phyloP scores from a whole-genome alignment of 2,888 invertebrate species.

The Gerosis bhagava region DNA sequence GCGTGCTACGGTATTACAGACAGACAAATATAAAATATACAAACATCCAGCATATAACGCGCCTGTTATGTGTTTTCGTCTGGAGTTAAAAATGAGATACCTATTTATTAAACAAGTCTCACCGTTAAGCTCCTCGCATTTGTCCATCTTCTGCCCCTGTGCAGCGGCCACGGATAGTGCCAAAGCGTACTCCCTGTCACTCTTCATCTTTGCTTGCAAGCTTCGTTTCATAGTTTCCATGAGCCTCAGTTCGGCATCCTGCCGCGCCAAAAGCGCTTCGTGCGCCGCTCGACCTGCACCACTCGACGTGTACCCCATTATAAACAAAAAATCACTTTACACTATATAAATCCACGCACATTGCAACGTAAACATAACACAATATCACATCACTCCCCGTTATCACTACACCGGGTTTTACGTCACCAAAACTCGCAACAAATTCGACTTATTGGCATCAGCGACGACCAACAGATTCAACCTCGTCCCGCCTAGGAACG shows the following conservation, averaged over 20 bases:
- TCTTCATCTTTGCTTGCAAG: conserved; percentile 93
- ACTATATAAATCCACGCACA: conserved; percentile 61
- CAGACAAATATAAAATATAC: too few species aligned
- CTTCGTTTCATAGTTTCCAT: conserved; percentile 96
- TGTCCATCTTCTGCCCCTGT: conserved; percentile 93
- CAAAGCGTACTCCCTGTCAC: conserved; percentile 95
- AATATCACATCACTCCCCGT: conserved; percentile 69
- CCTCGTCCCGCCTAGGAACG: conserved; percentile 22
- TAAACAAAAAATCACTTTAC: conserved; percentile 52
- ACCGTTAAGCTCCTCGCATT: conserved; percentile 87
- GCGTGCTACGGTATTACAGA: too few species aligned
- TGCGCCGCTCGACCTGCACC: conserved; percentile 95
- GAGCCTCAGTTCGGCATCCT: conserved; percentile 95
- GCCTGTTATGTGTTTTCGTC: too few species aligned
- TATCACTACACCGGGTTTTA: conserved; percentile 64
- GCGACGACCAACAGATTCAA: conserved; percentile 28
- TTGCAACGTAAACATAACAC: conserved; percentile 73
- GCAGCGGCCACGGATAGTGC: conserved; percentile 91
- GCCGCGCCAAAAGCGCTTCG: conserved; percentile 94
- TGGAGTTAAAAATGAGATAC: too few species aligned
- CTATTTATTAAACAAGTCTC: too few species aligned
- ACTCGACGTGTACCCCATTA: conserved; percentile 93
- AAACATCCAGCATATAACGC: too few species aligned
- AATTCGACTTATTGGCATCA: conserved; percentile 31
- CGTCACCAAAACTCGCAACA: conserved; percentile 44